These are phyloP conservation scores for Enoplosus armatus DNA, from an alignment of 2,797 vertebrate species.

Conservation along the genomic window DNA sequence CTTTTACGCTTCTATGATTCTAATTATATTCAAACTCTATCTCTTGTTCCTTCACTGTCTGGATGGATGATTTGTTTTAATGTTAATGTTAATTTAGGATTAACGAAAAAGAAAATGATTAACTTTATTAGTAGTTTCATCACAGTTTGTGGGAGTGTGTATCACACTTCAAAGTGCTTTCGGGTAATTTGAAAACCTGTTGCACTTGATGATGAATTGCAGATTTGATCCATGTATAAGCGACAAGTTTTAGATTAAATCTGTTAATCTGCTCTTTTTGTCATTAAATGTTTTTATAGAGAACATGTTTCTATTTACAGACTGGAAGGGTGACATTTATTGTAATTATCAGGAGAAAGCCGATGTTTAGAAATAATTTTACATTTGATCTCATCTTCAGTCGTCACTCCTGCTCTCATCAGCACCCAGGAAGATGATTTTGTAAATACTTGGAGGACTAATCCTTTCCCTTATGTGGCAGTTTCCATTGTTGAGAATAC, in stretches of 20 bases:
- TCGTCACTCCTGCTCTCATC: neutral
- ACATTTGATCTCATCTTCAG: constrained; percentile 2
- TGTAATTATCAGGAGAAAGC: neutral
- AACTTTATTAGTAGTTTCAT: neutral
- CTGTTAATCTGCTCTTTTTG: neutral
- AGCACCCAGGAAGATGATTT: too few relatives aligned
- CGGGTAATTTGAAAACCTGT: neutral
- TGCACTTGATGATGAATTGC: neutral
- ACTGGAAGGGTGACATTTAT: neutral
- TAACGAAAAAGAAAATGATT: constrained; percentile 20
- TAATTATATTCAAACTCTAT: neutral
- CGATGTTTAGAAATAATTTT: neutral
- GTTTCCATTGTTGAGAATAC: neutral
- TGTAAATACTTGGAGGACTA: neutral
- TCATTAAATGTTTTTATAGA: neutral
- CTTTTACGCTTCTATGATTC: too few relatives aligned
- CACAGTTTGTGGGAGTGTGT: neutral
- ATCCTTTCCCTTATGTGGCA: neutral
- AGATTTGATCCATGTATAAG: neutral
- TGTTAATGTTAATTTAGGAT: constrained; percentile 6
- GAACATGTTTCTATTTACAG: neutral
- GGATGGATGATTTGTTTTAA: neutral
- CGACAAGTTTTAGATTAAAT: constrained; percentile 5
- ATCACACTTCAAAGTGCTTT: neutral
- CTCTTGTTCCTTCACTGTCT: neutral